Evolutionary conservation across 2,113 vertebrate genomes (phyloP), one percentile per base, ranked within the genome.

Genomic region (Stegastes partitus): DNA sequence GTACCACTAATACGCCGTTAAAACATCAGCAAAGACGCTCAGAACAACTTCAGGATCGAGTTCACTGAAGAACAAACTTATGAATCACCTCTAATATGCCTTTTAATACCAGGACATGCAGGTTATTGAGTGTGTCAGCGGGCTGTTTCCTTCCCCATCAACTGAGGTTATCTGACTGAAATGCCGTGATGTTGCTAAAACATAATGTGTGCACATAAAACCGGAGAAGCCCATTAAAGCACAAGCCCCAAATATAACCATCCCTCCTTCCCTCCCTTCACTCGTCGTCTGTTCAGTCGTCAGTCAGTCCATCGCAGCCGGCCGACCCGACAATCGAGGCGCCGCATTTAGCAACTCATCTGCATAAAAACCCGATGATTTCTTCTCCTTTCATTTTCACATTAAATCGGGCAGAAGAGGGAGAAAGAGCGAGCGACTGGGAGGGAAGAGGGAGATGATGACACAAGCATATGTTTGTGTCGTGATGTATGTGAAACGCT

Each of bases 341-440:
- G 39, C 85, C 74, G 64, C 83, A 87, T 91, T 92, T 89, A 92
- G 88, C 76, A 83, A 64, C 88, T 87, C 76, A 81, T 94, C 86
- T 90, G 89, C 91, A 93, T 91, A 59, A 85, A 86, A 85, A 87
- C 75, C 83, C 73, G 14, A 89, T 88, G 70, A 90, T 86, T 91
- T 89, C 68, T 54, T 74, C 70, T 58, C 53, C 75, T 78, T 87
- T 89, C 72, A 85, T 85, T 90, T 87, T 75, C 51, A 70, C 62
- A 74, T 77, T 76, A 82, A 84, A 87, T 84, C 76, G 81, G 16
- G 49, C 34, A 62, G 47, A 28, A 11, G 19, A 21, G 47, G 11
- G 50, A 58, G 23, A 62, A 61, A 81, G n/a, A n/a, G n/a, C n/a
- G n/a, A n/a, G n/a, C n/a, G 44, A 71, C 2, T 39, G 31, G 19